phyloP scores from a whole-genome alignment of 1,140 invertebrate species.

The Drosophila obscura region DNA sequence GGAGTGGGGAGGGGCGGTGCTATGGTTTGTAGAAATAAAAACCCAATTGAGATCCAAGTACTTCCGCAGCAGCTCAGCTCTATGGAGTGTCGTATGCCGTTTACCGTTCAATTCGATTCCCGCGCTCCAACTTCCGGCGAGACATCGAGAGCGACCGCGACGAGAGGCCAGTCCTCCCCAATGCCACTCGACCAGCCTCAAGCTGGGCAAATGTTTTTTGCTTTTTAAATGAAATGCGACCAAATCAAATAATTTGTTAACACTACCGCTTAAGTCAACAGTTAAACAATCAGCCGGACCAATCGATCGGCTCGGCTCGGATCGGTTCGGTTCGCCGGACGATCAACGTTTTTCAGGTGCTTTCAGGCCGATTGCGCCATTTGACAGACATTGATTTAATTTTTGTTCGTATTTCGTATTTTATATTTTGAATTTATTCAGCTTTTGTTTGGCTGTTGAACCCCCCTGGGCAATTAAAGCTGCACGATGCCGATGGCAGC shows the following conservation, averaged over 20 bases:
- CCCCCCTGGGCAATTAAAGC: slow-evolving; percentile 74
- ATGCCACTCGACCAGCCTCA: slow-evolving; percentile 39
- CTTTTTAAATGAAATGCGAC: slow-evolving; percentile 61
- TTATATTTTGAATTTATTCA: slow-evolving; percentile 23
- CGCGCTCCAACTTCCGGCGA: slow-evolving; percentile 61
- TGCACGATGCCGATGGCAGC: slow-evolving; percentile 51
- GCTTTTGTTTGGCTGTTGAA: slow-evolving; percentile 51
- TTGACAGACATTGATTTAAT: slow-evolving; percentile 56
- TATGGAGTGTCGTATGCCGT: slow-evolving; percentile 69
- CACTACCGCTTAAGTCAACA: slow-evolving; percentile 70
- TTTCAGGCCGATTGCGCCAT: slow-evolving; percentile 31
- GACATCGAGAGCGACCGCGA: background rate
- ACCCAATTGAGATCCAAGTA: slow-evolving; percentile 60
- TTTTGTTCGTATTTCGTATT: slow-evolving; percentile 23
- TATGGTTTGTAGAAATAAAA: background rate
- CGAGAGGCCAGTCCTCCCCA: slow-evolving; percentile 16
- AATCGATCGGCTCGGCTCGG: background rate
- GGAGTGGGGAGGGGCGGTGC: background rate
- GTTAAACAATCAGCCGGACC: slow-evolving; percentile 36
- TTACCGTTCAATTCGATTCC: slow-evolving; percentile 67
- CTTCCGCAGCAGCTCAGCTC: slow-evolving; percentile 53
- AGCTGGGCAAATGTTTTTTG: slow-evolving; percentile 35
- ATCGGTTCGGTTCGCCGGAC: too few relatives aligned
- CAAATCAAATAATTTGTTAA: slow-evolving; percentile 76
- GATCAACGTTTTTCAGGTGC: too few relatives aligned